phyloP scores from a whole-genome alignment of 1,140 invertebrate genomes.

The Marisa cornuarietis region DNA sequence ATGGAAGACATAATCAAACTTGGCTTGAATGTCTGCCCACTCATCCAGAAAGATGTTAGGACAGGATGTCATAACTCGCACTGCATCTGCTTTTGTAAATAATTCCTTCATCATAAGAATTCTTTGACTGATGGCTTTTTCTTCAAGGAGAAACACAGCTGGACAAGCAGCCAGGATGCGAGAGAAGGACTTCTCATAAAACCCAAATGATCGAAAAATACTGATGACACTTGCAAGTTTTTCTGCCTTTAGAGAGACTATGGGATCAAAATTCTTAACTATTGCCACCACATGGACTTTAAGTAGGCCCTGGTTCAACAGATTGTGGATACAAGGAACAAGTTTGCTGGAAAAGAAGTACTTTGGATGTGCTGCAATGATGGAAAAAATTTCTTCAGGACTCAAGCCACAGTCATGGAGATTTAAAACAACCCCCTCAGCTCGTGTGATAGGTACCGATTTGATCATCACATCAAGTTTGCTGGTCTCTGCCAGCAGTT shows the following conservation, averaged over 20 bases:
- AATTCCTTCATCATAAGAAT: constrained; percentile 31
- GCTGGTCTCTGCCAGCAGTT: not conserved
- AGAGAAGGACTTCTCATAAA: constrained; percentile 2
- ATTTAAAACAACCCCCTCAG: constrained; percentile 1
- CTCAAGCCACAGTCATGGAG: not conserved
- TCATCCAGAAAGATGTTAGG: constrained; percentile 47
- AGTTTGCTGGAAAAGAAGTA: not conserved
- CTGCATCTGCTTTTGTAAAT: constrained; percentile 28
- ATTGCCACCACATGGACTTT: not conserved
- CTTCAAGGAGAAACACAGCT: not conserved
- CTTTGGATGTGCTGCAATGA: constrained; percentile 6
- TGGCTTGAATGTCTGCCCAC: constrained; percentile 37
- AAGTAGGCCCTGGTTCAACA: constrained; percentile 4
- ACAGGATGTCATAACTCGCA: constrained; percentile 14
- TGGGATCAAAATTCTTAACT: not conserved
- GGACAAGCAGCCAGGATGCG: not conserved
- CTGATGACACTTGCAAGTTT: constrained; percentile 3
- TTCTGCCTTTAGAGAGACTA: not conserved
- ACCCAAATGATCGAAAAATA: not conserved
- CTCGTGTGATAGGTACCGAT: not conserved
- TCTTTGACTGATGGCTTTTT: not conserved
- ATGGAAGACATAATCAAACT: constrained; percentile 53
- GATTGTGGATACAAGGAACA: not conserved
- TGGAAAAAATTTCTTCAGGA: not conserved
- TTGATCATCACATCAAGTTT: constrained; percentile 17